These are phyloP conservation scores for Hirtodrosophila confusa DNA, from an alignment of 2,888 invertebrate species.

Conservation along the genomic window DNA sequence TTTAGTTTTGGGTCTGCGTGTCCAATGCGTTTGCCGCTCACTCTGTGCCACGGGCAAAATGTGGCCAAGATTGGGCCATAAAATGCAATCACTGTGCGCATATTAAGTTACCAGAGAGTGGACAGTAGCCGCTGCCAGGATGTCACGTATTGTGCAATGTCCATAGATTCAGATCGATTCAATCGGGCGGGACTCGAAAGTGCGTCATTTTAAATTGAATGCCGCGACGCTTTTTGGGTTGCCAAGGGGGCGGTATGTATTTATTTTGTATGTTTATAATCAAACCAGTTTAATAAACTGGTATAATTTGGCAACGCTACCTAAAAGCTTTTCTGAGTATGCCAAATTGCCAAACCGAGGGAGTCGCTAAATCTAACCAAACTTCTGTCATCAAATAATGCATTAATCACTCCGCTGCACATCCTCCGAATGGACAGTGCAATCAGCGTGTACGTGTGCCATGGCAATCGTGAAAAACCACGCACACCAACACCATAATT, in stretches of 20 bases:
- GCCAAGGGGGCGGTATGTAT: slow-evolving; percentile 36
- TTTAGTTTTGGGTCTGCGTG: slow-evolving; percentile 20
- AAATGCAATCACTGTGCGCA: slow-evolving; percentile 62
- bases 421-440: slow-evolving; percentile 42
- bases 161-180: slow-evolving; percentile 18
- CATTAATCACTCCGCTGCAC: slow-evolving; percentile 60
- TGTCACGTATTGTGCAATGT: slow-evolving; percentile 73
- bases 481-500: slow-evolving; percentile 35
- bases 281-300: slow-evolving; percentile 56
- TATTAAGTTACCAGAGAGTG: slow-evolving; percentile 58
- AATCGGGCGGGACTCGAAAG: slow-evolving; percentile 48
- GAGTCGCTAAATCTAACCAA: slow-evolving; percentile 9
- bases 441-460: slow-evolving; percentile 19
- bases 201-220: slow-evolving; percentile 43
- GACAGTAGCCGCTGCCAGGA: slow-evolving; percentile 47
- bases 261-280: slow-evolving; percentile 19
- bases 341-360: slow-evolving; percentile 12
- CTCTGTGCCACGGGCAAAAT: slow-evolving; percentile 49
- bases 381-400: not conserved
- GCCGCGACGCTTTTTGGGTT: slow-evolving; percentile 11
- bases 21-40: slow-evolving; percentile 44
- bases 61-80: slow-evolving; percentile 45
- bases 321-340: slow-evolving; percentile 10
- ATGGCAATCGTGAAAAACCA: not conserved
- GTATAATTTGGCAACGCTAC: slow-evolving; percentile 52